Base-by-base conservation (phyloP, 1,140 invertebrate genomes). In the Triops cancriformis region DNA sequence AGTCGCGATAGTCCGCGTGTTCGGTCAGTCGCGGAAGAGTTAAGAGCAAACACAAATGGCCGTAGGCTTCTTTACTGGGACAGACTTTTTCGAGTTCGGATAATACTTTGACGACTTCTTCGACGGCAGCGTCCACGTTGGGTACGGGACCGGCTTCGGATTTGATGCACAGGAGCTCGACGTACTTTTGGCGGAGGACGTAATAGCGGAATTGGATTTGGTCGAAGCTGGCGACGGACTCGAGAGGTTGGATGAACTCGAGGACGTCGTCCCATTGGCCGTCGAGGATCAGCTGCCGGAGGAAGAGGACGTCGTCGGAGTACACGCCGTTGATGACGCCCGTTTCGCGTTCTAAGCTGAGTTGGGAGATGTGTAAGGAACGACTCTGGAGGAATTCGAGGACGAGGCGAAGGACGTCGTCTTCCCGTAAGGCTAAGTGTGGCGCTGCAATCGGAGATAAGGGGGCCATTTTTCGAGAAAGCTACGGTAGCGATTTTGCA, bases 181-280 rank as follows among this genome's bases (percentile, higher is more conserved):
- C 90, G 84, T 96, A 98, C 85, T 98, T 98, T 85, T 97, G 94
- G 82, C 93, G 91, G 42, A 95, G 87, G 75, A 98, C 93, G 23
- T 91, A 87, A 82, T 95, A 98, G 77, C 87, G 73, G 26, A 82
- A 79, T 10, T 23, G 51, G 41, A 14, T 41, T 10, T 51, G 23
- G 75, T 86, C 80, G 79, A 88, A 88, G 10, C 79, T 82, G n/a
- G 86, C 91, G 0, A 95, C 85, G 2, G 90, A 88, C 84, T 94
- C 92, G n/a, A 99, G 86, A 0, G 97, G 97, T 85, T 98, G 94
- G 75, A 98, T 92, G 85, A 98, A 99, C 82, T 98, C 95, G 23
- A 98, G 86, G 1, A 94, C 95, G 85, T 98, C 96, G 85, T 99
- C 97, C 97, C 97, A 98, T 86, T 98, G 95, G 28, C 97, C 97